These are phyloP conservation scores for Oreochromis mossambicus DNA, from an alignment of 2,797 vertebrate species.

Conservation along the genomic window DNA sequence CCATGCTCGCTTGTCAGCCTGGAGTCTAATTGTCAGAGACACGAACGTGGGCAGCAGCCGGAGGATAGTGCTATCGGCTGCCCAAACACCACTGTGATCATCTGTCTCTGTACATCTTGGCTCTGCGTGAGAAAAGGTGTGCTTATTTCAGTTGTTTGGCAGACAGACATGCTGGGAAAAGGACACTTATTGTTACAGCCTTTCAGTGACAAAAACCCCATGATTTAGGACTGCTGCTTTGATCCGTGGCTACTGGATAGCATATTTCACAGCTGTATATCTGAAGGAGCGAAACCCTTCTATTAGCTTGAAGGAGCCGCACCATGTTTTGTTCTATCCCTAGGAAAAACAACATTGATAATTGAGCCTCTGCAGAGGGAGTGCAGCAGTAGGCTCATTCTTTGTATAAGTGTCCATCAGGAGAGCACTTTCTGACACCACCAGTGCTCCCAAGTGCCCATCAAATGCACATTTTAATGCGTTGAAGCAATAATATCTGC, in stretches of 20 bases:
- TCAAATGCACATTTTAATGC: constrained; percentile 73
- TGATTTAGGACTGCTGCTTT: constrained; percentile 62
- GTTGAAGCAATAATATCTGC: constrained; percentile 72
- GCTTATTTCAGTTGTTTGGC: constrained; percentile 53
- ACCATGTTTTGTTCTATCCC: constrained; percentile 64
- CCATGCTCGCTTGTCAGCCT: constrained; percentile 67
- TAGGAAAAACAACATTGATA: constrained; percentile 70
- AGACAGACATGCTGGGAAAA: constrained; percentile 44
- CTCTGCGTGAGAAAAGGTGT: constrained; percentile 47
- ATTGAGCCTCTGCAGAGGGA: constrained; percentile 72
- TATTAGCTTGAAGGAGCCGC: constrained; percentile 58
- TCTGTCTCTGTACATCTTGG: constrained; percentile 61
- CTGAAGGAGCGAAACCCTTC: constrained; percentile 56
- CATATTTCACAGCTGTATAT: constrained; percentile 57
- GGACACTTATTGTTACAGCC: constrained; percentile 60
- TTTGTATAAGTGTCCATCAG: constrained; percentile 78
- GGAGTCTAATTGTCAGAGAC: constrained; percentile 76
- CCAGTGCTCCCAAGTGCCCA: constrained; percentile 65
- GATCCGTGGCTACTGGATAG: constrained; percentile 55
- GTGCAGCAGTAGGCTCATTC: constrained; percentile 50
- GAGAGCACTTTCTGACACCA: constrained; percentile 73
- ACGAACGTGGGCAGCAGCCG: constrained; percentile 60
- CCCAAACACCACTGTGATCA: constrained; percentile 65
- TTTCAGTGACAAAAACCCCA: constrained; percentile 59
- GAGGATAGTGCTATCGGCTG: constrained; percentile 61